Conservation (phyloP, 2,888 invertebrate species). For the Melanophora roralis region DNA sequence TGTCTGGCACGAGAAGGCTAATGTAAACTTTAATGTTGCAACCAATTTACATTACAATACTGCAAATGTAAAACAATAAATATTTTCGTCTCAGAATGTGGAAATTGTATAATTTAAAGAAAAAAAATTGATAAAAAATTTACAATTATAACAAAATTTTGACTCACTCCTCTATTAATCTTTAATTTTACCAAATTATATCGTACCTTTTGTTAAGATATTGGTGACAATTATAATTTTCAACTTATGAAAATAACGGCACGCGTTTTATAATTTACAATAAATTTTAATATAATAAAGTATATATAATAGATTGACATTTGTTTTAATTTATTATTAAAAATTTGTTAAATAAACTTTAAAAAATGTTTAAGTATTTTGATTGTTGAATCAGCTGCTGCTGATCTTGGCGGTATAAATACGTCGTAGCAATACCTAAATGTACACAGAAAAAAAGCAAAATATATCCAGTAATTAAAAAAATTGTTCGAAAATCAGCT, state of each 20-base stretch:
- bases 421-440: no score
- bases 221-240: not conserved
- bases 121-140: no score
- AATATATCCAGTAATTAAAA: no score
- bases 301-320: slow-evolving; percentile 4
- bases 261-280: not conserved
- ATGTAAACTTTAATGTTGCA: not conserved
- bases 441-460: no score
- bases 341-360: not conserved
- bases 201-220: no score
- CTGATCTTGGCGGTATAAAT: not conserved
- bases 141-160: no score
- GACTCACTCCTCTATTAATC: no score
- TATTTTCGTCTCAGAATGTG: no score
- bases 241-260: slow-evolving; percentile 16
- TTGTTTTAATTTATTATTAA: slow-evolving; percentile 17
- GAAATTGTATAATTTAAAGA: no score
- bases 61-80: no score
- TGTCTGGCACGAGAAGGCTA: not conserved
- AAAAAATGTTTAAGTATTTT: slow-evolving; percentile 1
- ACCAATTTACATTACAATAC: not conserved
- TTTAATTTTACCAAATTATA: no score
- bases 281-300: slow-evolving; percentile 3
- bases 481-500: no score
- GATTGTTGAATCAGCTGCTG: not conserved